A percentile compares a stretch with the other conserved stretches of the same genome.
phyloP scores from a whole-genome alignment of 2,888 invertebrate genomes.

The Oxyscelio sp. region DNA sequence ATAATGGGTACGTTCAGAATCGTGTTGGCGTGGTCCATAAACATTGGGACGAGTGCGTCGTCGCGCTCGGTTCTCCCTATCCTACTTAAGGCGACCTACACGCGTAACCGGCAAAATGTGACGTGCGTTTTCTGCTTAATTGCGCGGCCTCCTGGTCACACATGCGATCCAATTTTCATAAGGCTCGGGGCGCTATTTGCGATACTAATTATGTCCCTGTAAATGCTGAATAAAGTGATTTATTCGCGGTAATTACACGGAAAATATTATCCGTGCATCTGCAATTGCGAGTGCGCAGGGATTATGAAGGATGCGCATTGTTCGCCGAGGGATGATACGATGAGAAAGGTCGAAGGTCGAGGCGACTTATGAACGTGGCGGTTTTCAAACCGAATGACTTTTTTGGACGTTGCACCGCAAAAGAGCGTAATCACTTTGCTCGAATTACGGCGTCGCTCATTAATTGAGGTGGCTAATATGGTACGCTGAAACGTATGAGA shows the following conservation, averaged over 20 bases:
- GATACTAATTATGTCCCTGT: conserved; percentile 63
- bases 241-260: conserved; percentile 64
- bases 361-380: conserved; percentile 16
- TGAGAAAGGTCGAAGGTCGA: conserved; percentile 55
- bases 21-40: too few species aligned
- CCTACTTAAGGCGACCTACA: conserved; percentile 60
- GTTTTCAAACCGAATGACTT: conserved; percentile 32
- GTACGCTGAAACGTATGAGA: conserved; percentile 6
- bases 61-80: conserved; percentile 61
- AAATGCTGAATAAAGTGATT: conserved; percentile 66
- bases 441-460: background rate
- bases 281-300: conserved; percentile 44
- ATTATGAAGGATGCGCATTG: conserved; percentile 56
- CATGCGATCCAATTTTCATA: conserved; percentile 48
- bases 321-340: conserved; percentile 42
- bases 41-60: too few species aligned
- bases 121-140: conserved; percentile 59
- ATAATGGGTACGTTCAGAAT: too few species aligned
- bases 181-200: conserved; percentile 40
- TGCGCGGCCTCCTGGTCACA: conserved; percentile 7
- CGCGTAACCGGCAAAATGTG: conserved; percentile 48
- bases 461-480: conserved; percentile 24
- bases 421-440: background rate
- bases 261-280: conserved; percentile 67
- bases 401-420: conserved; percentile 30